These are phyloP conservation scores for Criorhina ranunculi DNA, from an alignment of 2,888 invertebrate species.

Conservation along the genomic window DNA sequence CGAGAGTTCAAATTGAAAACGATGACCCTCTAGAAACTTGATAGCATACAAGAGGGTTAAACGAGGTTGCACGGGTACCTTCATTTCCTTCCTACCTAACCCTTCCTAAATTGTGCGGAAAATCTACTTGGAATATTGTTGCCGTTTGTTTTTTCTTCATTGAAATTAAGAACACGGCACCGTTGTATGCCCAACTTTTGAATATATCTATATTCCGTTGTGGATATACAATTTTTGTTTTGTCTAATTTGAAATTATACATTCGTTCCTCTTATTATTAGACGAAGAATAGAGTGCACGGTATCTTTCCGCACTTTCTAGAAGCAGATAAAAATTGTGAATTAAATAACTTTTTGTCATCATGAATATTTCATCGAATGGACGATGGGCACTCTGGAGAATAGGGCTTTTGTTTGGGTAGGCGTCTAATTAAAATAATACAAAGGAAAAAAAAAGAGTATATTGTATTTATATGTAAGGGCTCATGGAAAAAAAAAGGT, in stretches of 20 bases:
- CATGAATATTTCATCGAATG: slow-evolving; percentile 55
- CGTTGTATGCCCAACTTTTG: background rate
- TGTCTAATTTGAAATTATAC: slow-evolving; percentile 9
- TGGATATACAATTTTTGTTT: background rate
- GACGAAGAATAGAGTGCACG: background rate
- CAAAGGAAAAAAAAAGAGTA: background rate
- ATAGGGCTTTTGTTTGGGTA: background rate
- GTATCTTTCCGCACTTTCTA: slow-evolving; percentile 3
- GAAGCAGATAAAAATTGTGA: slow-evolving; percentile 36
- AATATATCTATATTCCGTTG: slow-evolving; percentile 5
- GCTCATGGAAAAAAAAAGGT: background rate
- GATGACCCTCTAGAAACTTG: slow-evolving; percentile 40
- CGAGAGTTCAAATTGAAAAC: slow-evolving; percentile 54
- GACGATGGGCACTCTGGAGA: background rate
- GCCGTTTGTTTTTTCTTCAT: slow-evolving; percentile 1
- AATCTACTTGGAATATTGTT: slow-evolving; percentile 59
- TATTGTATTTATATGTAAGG: background rate
- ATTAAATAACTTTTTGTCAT: slow-evolving; percentile 44
- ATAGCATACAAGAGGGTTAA: slow-evolving; percentile 24
- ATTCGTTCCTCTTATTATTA: background rate
- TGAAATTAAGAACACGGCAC: background rate
- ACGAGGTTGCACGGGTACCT: slow-evolving; percentile 6
- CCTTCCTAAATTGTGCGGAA: slow-evolving; percentile 53
- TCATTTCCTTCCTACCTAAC: slow-evolving; percentile 35
- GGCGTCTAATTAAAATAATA: slow-evolving; percentile 24